Base-by-base conservation (phyloP, 2,797 vertebrate genomes). In the Hippoglossus hippoglossus region DNA sequence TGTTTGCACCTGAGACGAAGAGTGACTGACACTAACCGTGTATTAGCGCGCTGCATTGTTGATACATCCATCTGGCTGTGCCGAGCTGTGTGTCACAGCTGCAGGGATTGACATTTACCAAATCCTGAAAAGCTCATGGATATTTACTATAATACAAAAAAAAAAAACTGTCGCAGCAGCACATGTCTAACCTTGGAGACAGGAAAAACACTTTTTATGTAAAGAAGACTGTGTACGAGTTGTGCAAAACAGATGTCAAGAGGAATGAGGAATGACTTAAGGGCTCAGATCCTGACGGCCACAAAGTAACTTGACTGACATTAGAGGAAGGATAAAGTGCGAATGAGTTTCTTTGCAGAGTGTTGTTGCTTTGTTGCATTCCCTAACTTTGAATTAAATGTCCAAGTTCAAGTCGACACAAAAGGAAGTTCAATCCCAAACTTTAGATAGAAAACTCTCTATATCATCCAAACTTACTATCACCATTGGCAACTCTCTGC, bases 71-170 rank as follows among this genome's bases (percentile, higher is more conserved):
- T 54, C 65, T 49, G 60, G 51, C 16, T 66, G 26, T 52, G 57
- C 11, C 54, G 56, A 81, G 57, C 56, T 75, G 63, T 66, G 67
- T 62, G 71, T 81, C 83, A 84, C 46, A 51, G 54, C 74, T 75
- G 59, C 53, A 39, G 41, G 71, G 75, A 85, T 3, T 85, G 81
- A 87, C 81, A 78, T 65, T 75, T 79, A 26, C 25, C 71, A 80
- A 87, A 85, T 87, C 71, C 75, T 21, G 24, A 62, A 67, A 76
- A 70, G 58, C 73, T 83, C 24, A 22, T 5, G 63, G 62, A 74
- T 83, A 75, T 77, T 63, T 73, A 62, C 63, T 68, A 67, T 34
- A 26, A 44, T 65, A 83, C 84, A 84, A 71, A 67, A 75, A 66
- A 28, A 6, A 28, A 28, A 6, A 28, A 31, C 28, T 31, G 36